A percentile compares a stretch with the other conserved stretches of the same genome.
Conservation (phyloP, 1,140 invertebrate species). For the Trichogramma pretiosum region DNA sequence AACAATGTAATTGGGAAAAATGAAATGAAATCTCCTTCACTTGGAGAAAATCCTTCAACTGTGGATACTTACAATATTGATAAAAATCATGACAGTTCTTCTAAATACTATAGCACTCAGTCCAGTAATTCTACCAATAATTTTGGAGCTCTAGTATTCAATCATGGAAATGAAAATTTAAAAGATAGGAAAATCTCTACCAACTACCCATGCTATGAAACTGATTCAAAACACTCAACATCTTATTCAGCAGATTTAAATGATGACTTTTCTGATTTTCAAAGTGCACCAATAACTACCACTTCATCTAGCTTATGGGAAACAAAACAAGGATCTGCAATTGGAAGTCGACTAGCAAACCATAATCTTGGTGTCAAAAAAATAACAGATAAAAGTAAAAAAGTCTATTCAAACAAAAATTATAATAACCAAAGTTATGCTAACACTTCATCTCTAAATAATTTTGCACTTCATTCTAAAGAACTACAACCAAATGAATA, state of each 20-base stretch:
- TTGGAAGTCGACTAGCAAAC: constrained; percentile 46
- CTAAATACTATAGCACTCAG: neutral
- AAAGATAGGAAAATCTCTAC: constrained; percentile 11
- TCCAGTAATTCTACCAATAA: neutral
- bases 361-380: constrained; percentile 45
- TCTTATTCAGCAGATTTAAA: constrained; percentile 23
- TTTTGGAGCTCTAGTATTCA: neutral
- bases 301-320: constrained; percentile 31
- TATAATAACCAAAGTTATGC: constrained; percentile 20
- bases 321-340: constrained; percentile 39
- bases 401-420: constrained; percentile 22
- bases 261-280: constrained; percentile 55
- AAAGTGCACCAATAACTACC: constrained; percentile 42
- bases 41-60: constrained; percentile 1
- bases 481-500: constrained; percentile 23
- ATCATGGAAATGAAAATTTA: constrained; percentile 5
- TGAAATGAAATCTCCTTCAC: constrained; percentile 16
- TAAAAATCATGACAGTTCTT: constrained; percentile 3
- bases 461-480: constrained; percentile 14
- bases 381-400: constrained; percentile 34
- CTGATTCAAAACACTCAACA: constrained; percentile 14
- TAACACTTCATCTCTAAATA: constrained; percentile 8
- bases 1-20: constrained; percentile 14
- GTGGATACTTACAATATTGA: neutral
- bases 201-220: neutral